Evolutionary conservation across 2,113 vertebrate species (phyloP).

Genomic region (Hucho hucho): DNA sequence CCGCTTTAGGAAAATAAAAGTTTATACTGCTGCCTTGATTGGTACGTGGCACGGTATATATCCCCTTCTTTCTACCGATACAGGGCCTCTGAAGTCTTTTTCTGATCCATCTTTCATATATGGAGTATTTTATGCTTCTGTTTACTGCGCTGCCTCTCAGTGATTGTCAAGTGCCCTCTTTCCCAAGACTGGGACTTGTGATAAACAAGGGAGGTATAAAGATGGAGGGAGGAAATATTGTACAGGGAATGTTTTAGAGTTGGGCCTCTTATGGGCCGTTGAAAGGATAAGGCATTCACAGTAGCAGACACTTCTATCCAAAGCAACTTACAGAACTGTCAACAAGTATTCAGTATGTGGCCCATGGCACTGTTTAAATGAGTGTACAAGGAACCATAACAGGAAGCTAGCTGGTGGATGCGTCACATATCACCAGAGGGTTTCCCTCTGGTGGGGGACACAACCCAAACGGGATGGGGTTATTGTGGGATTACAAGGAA

Average conservation of each 20-base stretch:
- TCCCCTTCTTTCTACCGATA: background rate
- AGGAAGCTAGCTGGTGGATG: background rate
- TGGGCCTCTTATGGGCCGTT: no score
- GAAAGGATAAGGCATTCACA: no score
- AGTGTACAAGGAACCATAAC: conserved; percentile 5
- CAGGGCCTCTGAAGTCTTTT: background rate
- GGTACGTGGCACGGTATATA: background rate
- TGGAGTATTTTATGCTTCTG: background rate
- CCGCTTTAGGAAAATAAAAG: background rate
- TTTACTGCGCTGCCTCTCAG: background rate
- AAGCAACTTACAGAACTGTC: no score
- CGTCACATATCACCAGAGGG: background rate
- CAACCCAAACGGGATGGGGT: background rate
- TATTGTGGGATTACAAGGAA: background rate
- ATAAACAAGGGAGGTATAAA: background rate
- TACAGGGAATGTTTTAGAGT: no score
- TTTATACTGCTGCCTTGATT: background rate
- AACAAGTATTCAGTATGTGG: no score
- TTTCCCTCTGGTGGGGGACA: background rate
- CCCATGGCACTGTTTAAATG: conserved; percentile 8
- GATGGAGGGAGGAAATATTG: background rate
- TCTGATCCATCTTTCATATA: background rate
- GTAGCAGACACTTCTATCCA: no score
- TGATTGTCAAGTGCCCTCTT: background rate
- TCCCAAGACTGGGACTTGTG: background rate